Conservation (phyloP, 1,140 invertebrate genomes). For the Meloidogyne floridensis region DNA sequence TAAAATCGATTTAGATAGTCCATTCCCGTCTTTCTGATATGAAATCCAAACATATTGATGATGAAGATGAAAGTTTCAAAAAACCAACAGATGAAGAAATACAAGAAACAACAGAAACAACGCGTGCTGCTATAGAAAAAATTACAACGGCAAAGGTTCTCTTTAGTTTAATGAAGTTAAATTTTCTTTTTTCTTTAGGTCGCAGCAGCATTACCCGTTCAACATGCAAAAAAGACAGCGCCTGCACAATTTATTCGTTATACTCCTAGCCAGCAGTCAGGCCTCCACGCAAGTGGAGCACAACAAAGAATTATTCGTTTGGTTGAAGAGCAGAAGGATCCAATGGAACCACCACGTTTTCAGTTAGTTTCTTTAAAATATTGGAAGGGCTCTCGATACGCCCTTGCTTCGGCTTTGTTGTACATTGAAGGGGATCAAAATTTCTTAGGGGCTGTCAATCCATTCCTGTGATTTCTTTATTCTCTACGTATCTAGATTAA, state of each 20-base stretch:
- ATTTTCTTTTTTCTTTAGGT: constrained; percentile 36
- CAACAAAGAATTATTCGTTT: constrained; percentile 95
- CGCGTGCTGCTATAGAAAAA: constrained; percentile 62
- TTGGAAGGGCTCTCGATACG: too few relatives aligned
- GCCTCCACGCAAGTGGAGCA: constrained; percentile 86
- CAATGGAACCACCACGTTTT: constrained; percentile 97
- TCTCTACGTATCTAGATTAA: too few relatives aligned
- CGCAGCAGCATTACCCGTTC: constrained; percentile 87
- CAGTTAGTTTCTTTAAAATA: constrained; percentile 69
- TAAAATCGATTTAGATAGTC: constrained; percentile 74
- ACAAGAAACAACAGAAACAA: constrained; percentile 79
- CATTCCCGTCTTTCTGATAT: constrained; percentile 92
- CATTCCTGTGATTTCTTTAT: too few relatives aligned
- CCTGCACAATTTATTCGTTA: constrained; percentile 84
- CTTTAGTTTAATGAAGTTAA: background rate
- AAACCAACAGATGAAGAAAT: constrained; percentile 83
- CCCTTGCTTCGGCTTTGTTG: too few relatives aligned
- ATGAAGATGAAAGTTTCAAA: constrained; percentile 84
- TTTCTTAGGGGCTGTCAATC: too few relatives aligned
- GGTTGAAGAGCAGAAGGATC: constrained; percentile 92
- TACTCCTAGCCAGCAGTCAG: constrained; percentile 81
- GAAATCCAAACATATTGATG: constrained; percentile 83
- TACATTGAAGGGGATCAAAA: too few relatives aligned
- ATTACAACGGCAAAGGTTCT: constrained; percentile 58
- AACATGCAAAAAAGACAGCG: constrained; percentile 83